Conservation (phyloP, 2,113 vertebrate species). For the Butastur rufipennis region DNA sequence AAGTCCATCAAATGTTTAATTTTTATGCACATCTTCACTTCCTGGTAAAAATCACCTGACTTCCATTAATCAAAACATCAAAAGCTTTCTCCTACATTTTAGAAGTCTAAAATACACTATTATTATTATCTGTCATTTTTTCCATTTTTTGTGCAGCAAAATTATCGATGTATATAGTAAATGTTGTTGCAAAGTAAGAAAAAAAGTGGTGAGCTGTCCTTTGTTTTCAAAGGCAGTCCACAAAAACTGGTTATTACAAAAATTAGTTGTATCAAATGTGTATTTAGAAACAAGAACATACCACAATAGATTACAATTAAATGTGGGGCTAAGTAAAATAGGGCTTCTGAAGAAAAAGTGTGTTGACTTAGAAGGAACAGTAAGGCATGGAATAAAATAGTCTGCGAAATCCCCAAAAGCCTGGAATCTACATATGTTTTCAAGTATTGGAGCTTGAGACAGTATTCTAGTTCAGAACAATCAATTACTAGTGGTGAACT, state of each 20-base stretch:
- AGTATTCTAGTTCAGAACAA: not conserved
- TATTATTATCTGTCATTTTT: not conserved
- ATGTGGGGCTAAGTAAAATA: not conserved
- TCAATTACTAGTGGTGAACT: not conserved
- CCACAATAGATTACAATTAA: not conserved
- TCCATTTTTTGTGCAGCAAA: not conserved
- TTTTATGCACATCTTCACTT: not conserved
- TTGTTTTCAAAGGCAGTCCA: not conserved
- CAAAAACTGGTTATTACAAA: not conserved
- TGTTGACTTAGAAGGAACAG: not conserved
- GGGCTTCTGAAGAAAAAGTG: not conserved
- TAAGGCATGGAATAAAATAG: not conserved
- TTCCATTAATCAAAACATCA: not conserved
- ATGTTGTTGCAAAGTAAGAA: not conserved
- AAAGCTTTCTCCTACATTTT: not conserved
- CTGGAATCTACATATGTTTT: not conserved
- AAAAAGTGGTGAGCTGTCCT: not conserved
- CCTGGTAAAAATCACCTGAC: not conserved
- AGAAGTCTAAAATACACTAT: not conserved
- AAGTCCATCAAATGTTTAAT: not conserved
- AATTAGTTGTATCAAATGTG: not conserved
- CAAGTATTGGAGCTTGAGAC: not conserved
- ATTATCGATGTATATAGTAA: not conserved
- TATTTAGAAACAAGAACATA: not conserved
- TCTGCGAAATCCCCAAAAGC: not conserved